Evolutionary conservation across 2,888 invertebrate genomes (phyloP), one percentile per base, ranked within the genome.

Genomic region (Chironomus tentans): DNA sequence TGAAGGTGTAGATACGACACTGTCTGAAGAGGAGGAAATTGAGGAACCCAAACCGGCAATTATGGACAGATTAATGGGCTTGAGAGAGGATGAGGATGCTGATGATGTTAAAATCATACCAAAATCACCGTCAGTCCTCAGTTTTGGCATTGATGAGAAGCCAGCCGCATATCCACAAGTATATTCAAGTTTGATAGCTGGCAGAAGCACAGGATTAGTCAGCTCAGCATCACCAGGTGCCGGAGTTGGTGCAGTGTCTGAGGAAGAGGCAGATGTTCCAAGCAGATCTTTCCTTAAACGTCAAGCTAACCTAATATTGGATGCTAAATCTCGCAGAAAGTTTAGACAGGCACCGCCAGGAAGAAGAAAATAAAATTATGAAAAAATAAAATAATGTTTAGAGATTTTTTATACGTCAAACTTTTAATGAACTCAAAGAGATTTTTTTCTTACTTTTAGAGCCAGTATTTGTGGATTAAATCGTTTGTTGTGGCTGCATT

Each of bases 211-310:
- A 13, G 74, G 74, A 12, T 24, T 74, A 12, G 74, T 74, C 15
- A 21, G 21, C n/a, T 48, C 68, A 0, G 74, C 74, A n/a, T 74
- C 74, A 13, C 74, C 74, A n/a, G 74, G 74, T 2, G 74, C 68
- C 12, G 74, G 72, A 10, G 38, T 18, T 10, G 61, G 61, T 62
- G 74, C 78, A 86, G 88, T 86, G 3, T 89, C 92, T 0, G 93
- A 93, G 77, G 93, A 93, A 78, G 93, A 93, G 80, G 93, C 92
- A 78, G 94, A 94, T 80, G 91, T 94, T 65, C 93, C 94, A 0
- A 92, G 93, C 0, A 87, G 94, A 70, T 90, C 89, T 78, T 90
- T 88, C 81, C 84, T 94, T 77, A 94, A 94, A 84, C 86, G 92
- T 77, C 94, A 94, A 82, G 93, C 94, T 0, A 92, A 93, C 80